Evolutionary conservation across 2,113 vertebrate genomes (phyloP).

Genomic region (Pelobates fuscus): DNA sequence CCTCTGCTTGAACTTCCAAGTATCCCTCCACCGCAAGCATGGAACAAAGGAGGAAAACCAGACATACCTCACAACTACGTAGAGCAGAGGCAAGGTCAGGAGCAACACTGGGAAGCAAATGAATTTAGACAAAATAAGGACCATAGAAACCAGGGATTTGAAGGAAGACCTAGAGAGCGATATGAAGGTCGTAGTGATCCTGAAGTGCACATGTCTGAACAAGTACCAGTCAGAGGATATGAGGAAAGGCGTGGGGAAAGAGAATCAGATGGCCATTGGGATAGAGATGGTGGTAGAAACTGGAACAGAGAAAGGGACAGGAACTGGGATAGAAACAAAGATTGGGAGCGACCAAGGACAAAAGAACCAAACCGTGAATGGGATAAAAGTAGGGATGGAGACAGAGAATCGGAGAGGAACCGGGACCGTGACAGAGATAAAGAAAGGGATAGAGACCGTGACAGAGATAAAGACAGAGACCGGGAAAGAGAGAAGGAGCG

Average conservation of each 20-base stretch:
- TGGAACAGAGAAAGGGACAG: constrained; percentile 72
- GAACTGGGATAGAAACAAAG: constrained; percentile 70
- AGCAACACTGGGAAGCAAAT: constrained; percentile 76
- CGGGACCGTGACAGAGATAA: constrained; percentile 66
- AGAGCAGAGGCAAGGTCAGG: constrained; percentile 65
- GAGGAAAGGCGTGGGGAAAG: constrained; percentile 84
- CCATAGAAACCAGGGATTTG: constrained; percentile 67
- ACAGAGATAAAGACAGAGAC: constrained; percentile 56
- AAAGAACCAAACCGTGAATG: constrained; percentile 60
- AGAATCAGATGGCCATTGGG: constrained; percentile 66
- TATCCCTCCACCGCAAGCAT: constrained; percentile 67
- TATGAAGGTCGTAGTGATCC: constrained; percentile 79
- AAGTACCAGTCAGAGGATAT: constrained; percentile 71
- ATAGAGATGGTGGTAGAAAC: constrained; percentile 71
- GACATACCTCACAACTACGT: constrained; percentile 55
- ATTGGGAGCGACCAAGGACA: constrained; percentile 61
- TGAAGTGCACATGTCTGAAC: constrained; percentile 67
- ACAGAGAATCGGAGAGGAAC: constrained; percentile 64
- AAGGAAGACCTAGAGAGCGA: constrained; percentile 76
- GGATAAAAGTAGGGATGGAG: constrained; percentile 62
- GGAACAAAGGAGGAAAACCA: constrained; percentile 66
- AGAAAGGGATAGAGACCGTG: constrained; percentile 60
- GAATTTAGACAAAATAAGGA: constrained; percentile 80
- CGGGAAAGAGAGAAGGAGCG: constrained; percentile 61
- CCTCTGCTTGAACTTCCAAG: constrained; percentile 82